Evolutionary conservation across 2,888 invertebrate species (phyloP), one percentile per base, ranked within the genome.

Genomic region (Netelia fuscicornis): DNA sequence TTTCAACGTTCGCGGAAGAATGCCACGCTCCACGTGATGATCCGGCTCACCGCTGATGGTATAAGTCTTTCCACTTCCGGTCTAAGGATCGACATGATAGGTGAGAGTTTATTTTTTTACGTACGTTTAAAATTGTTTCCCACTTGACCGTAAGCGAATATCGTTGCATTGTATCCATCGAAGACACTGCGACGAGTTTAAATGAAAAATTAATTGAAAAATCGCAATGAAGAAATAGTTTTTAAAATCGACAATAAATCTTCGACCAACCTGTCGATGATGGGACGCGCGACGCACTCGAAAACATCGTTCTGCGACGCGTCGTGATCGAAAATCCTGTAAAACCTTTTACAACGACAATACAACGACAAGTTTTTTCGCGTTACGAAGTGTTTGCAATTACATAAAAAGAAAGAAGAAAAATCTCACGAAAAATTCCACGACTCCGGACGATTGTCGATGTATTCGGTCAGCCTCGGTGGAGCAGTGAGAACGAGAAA

Each of bases 141-240:
- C 92, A 95, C 95, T 94, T 95, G 95, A 10, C 95, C 95, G 86
- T 95, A 95, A 1, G 95, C 95, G 89, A 95, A 95, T 81, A 95
- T 94, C 1, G 95, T 95, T 25, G 95, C 95, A 89, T 95, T 95
- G 89, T 94, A 95, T n/a, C 95, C 95, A 85, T 94, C 91, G 37
- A 95, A 91, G 48, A 94, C 94, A 86, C 95, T 95, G 89, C 44
- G 71, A 82, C 25, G 65, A 58, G 56, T 58, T 60, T 60, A 1
- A 25, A 8, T 56, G 37, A 13, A n/a, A 13, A 5, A 52, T n/a
- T 54, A 6, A 54, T 54, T 54, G n/a, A 54, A n/a, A 6, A 37
- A 37, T 37, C 37, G 37, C 6, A 37, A 37, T 37, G 11, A 10
- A 48, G 48, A 0, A 13, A 48, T 10, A 10, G 48, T 2, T 13